Evolutionary conservation across 2,797 vertebrate genomes (phyloP), one percentile per base, ranked within the genome.

Genomic region (Hipposideros larvatus): DNA sequence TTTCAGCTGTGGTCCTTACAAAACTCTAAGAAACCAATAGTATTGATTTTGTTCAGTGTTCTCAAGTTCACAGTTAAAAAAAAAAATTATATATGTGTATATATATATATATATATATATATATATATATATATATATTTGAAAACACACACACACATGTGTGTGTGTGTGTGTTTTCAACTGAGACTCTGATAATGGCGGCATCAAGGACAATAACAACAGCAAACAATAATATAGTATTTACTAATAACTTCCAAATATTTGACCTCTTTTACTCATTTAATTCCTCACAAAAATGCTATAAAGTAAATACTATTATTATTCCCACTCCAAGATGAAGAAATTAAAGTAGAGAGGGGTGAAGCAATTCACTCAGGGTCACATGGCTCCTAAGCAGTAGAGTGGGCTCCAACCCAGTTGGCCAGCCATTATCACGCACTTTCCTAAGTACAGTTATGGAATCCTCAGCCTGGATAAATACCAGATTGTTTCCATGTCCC

Each of bases 41-140:
- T n/a, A 93, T 53, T 96, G 31, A n/a, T 84, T 43, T 95, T 96
- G 94, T 71, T 63, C 41, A 78, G 71, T 21, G 48, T 59, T 83
- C 48, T 86, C 46, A 87, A 63, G 73, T 95, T 95, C 88, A 83
- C 28, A 46, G 51, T 21, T 43, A 3, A 34, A 34, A 41, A 51
- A 55, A 61, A 63, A n/a, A n/a, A n/a, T n/a, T n/a, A n/a, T n/a
- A n/a, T n/a, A n/a, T n/a, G n/a, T n/a, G n/a, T n/a, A 73, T 46
- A 13, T 71, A 41, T 26, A 14, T 24, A 71, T 43, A 26, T 51
- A 26, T 26, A 61, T 26, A 61, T 59, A 59, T 11, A 59, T n/a
- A n/a, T n/a, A n/a, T 53, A 53, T 9, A 48, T 48, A 48, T 2
- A 48, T 37, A 37, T 37, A 37, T 37, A 37, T 37, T 37, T 37